Percentiles rank a stretch among this genome's conserved stretches.
phyloP scores from a whole-genome alignment of 2,113 vertebrate species.

The Egretta garzetta region DNA sequence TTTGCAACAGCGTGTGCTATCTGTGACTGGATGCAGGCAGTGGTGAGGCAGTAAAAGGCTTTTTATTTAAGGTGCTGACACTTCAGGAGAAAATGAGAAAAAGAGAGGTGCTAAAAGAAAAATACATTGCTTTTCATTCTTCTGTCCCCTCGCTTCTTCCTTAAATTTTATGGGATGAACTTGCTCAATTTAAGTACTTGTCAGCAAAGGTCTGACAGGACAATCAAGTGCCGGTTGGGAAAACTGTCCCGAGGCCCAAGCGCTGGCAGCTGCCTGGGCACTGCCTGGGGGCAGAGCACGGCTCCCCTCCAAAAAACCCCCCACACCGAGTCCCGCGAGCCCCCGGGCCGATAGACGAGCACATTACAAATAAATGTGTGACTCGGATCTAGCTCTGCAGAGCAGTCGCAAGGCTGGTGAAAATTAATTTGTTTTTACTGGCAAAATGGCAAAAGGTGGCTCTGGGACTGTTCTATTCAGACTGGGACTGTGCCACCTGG shows the following conservation, averaged over 20 bases:
- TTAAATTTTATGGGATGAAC: conserved; percentile 50
- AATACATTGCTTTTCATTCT: conserved; percentile 25
- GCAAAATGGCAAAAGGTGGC: background rate
- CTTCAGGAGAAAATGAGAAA: conserved; percentile 69
- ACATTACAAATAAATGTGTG: background rate
- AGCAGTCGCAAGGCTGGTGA: background rate
- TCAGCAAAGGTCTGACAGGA: background rate
- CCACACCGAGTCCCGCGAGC: rapidly evolving
- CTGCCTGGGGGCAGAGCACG: background rate
- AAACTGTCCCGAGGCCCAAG: background rate
- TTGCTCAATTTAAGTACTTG: conserved; percentile 33
- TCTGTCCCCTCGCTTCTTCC: conserved; percentile 39
- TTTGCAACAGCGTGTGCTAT: background rate
- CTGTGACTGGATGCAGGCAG: conserved; percentile 56
- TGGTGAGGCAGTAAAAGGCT: conserved; percentile 58
- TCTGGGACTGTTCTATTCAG: background rate
- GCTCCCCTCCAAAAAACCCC: background rate
- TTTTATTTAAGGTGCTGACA: conserved; percentile 77
- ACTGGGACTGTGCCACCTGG: background rate
- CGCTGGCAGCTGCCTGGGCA: background rate
- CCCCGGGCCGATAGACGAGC: rapidly evolving
- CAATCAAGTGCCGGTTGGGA: background rate
- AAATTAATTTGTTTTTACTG: conserved; percentile 5
- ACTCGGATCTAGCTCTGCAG: background rate
- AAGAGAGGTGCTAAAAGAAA: conserved; percentile 59